Conservation (phyloP, 2,797 vertebrate species). For the Allobates femoralis region DNA sequence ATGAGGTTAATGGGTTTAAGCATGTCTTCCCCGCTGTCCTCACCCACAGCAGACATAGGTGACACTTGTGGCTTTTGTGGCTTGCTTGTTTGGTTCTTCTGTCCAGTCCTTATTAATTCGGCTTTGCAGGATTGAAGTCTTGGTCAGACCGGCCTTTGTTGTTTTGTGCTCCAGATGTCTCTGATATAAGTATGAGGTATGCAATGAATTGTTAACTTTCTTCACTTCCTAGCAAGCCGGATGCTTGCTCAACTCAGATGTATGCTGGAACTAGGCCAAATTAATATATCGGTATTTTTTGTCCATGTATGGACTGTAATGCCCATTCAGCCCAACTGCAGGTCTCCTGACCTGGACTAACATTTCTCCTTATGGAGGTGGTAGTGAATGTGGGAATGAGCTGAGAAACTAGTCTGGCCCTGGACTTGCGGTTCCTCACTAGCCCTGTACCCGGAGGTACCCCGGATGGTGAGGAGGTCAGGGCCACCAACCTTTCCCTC, state of each 20-base stretch:
- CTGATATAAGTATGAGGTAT: background rate
- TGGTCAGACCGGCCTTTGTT: background rate
- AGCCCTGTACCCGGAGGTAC: no score
- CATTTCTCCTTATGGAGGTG: no score
- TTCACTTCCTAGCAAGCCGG: background rate
- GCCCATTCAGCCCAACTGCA: no score
- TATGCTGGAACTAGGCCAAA: background rate
- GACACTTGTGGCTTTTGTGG: conserved; percentile 25
- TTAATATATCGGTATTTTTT: no score
- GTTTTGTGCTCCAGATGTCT: conserved; percentile 1
- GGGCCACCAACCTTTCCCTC: no score
- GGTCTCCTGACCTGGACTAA: no score
- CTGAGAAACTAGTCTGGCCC: no score
- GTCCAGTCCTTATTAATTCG: background rate
- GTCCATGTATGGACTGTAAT: no score
- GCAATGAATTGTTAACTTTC: background rate
- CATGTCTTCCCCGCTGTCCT: background rate
- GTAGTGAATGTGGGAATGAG: no score
- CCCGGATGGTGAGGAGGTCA: no score
- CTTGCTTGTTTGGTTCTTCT: background rate
- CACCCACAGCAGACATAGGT: background rate
- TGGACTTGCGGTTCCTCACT: no score
- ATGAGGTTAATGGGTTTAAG: background rate
- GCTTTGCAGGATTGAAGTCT: background rate
- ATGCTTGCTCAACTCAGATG: background rate